These are phyloP conservation scores for Alcedo atthis DNA, from an alignment of 2,797 vertebrate species.

Conservation along the genomic window DNA sequence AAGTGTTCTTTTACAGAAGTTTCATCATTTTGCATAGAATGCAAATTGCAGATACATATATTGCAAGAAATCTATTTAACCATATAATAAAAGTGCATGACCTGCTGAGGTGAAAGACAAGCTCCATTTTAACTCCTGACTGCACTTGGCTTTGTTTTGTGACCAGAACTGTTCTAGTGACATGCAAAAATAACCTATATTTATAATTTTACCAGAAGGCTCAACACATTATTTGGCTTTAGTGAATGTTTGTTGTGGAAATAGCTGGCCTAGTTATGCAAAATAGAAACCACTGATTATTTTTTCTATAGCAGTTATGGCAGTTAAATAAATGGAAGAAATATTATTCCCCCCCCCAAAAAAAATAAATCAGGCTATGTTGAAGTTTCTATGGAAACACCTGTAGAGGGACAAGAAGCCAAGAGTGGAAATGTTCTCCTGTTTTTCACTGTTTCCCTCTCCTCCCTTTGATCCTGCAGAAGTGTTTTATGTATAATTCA, in stretches of 20 bases:
- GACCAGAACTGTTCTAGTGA: not conserved
- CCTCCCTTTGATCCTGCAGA: conserved; percentile 30
- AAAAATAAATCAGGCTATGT: not conserved
- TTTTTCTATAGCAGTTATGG: not conserved
- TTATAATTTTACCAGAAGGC: not conserved
- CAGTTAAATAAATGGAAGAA: not conserved
- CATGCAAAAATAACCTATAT: not conserved
- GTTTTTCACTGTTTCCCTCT: not conserved
- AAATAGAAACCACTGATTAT: not conserved
- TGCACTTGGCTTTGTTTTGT: not conserved
- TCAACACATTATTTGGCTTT: not conserved
- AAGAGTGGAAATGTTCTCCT: not conserved
- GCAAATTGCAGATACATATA: not conserved
- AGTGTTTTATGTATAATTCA: conserved; percentile 51
- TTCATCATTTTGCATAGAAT: not conserved
- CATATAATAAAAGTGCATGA: not conserved
- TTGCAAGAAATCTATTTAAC: not conserved
- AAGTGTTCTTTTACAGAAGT: not conserved
- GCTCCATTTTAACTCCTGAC: not conserved
- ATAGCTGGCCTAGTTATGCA: not conserved
- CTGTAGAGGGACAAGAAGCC: not conserved
- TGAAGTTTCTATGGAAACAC: conserved; percentile 58
- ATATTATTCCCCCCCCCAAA: not conserved
- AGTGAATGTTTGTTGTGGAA: not conserved
- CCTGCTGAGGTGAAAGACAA: not conserved